Conservation (phyloP, 2,888 invertebrate species). For the Conops quadrifasciatus region DNA sequence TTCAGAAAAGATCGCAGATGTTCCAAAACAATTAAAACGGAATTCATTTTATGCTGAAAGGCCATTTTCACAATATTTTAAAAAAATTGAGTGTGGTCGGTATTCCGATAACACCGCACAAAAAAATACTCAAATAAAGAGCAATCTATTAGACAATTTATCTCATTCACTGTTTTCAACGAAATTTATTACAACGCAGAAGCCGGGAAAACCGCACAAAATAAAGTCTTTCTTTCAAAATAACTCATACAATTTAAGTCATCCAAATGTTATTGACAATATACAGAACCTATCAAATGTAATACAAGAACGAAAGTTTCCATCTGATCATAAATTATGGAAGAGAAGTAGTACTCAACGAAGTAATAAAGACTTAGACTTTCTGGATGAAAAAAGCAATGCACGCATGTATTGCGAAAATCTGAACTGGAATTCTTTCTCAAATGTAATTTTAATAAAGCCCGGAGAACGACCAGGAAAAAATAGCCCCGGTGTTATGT, state of each 20-base stretch:
- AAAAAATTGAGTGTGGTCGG: too few species aligned
- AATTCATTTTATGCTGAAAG: too few species aligned
- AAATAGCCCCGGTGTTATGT: conserved; percentile 79
- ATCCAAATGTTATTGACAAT: too few species aligned
- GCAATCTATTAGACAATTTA: too few species aligned
- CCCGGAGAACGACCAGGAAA: conserved; percentile 75
- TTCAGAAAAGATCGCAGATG: too few species aligned
- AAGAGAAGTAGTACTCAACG: conserved; percentile 47
- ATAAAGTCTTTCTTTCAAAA: too few species aligned
- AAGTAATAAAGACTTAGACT: conserved; percentile 50
- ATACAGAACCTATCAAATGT: conserved; percentile 38
- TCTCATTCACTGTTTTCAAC: too few species aligned
- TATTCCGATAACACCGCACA: conserved; percentile 40
- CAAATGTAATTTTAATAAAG: conserved; percentile 73
- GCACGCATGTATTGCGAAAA: conserved; percentile 73
- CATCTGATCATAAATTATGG: conserved; percentile 55
- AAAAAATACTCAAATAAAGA: conserved; percentile 7
- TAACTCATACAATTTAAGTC: too few species aligned
- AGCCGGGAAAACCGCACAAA: too few species aligned
- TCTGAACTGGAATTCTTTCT: conserved; percentile 58
- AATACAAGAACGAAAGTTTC: conserved; percentile 58
- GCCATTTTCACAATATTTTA: too few species aligned
- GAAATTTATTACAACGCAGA: too few species aligned
- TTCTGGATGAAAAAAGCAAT: conserved; percentile 51
- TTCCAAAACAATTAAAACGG: too few species aligned